These are phyloP conservation scores for Notothenia coriiceps DNA, from an alignment of 2,113 vertebrate species.

Conservation along the genomic window DNA sequence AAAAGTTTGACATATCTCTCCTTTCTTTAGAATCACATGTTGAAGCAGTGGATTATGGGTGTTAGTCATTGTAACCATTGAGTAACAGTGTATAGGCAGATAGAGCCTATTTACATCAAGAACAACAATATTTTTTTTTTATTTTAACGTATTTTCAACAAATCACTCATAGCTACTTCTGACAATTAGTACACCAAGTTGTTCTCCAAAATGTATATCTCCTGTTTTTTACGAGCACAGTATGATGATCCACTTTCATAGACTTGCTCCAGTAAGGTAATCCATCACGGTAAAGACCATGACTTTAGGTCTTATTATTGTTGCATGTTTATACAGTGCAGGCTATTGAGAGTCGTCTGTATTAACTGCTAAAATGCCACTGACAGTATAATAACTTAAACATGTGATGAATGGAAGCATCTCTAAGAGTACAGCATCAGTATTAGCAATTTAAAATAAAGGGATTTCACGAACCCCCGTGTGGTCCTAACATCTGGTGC, in stretches of 20 bases:
- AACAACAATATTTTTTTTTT: neutral
- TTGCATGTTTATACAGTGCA: slow-evolving; percentile 14
- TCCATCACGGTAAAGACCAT: neutral
- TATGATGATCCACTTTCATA: slow-evolving; percentile 3
- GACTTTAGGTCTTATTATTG: neutral
- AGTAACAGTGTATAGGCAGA: slow-evolving; percentile 6
- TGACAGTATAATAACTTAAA: slow-evolving; percentile 15
- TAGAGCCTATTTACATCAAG: neutral
- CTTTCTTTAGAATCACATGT: slow-evolving; percentile 4
- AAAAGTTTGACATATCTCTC: neutral
- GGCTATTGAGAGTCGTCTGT: neutral
- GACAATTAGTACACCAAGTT: neutral
- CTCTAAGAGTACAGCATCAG: neutral
- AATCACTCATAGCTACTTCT: neutral
- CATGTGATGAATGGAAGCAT: neutral
- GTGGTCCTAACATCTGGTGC: neutral
- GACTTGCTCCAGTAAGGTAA: slow-evolving; percentile 11
- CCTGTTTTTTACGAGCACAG: neutral
- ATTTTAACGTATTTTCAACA: neutral
- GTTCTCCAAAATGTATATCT: neutral
- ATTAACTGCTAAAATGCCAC: neutral
- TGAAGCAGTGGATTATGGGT: neutral
- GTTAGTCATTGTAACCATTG: neutral
- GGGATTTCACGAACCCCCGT: neutral
- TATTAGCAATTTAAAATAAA: neutral